A percentile compares a stretch with the other conserved stretches of the same genome.
Conservation (phyloP, 2,888 invertebrate genomes). For the Sinelater perroti region DNA sequence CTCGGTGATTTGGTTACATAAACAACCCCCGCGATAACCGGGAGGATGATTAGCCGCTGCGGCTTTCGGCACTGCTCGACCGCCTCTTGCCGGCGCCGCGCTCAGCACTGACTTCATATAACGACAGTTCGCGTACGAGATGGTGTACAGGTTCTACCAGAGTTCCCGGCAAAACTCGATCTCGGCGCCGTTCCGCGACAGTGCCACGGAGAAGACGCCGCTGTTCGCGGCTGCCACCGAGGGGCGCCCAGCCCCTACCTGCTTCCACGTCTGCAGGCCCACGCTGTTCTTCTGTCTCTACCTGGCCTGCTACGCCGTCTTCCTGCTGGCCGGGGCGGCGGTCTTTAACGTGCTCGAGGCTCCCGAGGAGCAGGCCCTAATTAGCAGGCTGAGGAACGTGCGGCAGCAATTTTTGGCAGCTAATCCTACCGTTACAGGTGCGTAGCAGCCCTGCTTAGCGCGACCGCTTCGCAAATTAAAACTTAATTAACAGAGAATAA, state of each 20-base stretch:
- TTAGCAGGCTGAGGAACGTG: constrained; percentile 63
- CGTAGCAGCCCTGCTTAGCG: constrained; percentile 19
- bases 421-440: constrained; percentile 72
- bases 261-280: constrained; percentile 66
- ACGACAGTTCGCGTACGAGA: no score
- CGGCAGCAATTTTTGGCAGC: constrained; percentile 66
- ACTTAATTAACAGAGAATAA: neutral
- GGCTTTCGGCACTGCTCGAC: no score
- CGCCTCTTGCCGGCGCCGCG: no score
- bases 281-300: constrained; percentile 65
- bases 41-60: no score
- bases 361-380: constrained; percentile 67
- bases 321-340: constrained; percentile 71
- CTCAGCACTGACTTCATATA: no score
- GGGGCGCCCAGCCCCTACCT: constrained; percentile 1
- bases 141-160: constrained; percentile 7
- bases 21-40: no score
- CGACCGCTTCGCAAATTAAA: neutral
- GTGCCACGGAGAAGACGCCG: neutral
- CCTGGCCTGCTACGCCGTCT: constrained; percentile 68
- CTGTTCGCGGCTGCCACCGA: neutral
- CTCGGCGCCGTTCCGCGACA: neutral
- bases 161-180: neutral
- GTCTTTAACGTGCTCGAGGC: constrained; percentile 74
- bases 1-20: no score